phyloP scores from a whole-genome alignment of 2,888 invertebrate genomes.

The Autographa pulchrina region DNA sequence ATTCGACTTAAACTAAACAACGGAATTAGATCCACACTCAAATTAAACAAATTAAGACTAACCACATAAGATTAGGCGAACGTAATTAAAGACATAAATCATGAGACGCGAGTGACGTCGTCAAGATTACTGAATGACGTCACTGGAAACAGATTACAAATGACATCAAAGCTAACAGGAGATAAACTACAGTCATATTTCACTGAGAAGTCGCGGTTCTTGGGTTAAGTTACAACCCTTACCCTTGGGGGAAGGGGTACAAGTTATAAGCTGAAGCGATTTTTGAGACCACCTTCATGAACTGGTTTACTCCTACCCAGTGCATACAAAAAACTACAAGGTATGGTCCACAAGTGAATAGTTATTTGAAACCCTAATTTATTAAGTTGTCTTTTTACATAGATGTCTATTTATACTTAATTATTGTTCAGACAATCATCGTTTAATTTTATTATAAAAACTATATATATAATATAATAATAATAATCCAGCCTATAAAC shows the following conservation, averaged over 20 bases:
- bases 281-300: neutral
- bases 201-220: constrained; percentile 69
- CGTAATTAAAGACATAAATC: constrained; percentile 46
- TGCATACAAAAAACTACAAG: neutral
- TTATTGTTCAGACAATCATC: no score
- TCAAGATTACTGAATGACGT: constrained; percentile 63
- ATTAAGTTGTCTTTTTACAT: no score
- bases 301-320: neutral
- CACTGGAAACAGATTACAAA: constrained; percentile 62
- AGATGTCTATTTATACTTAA: no score
- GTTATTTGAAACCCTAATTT: no score
- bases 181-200: constrained; percentile 73
- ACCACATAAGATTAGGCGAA: constrained; percentile 26
- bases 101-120: constrained; percentile 33
- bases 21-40: constrained; percentile 4
- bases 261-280: constrained; percentile 21
- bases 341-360: no score
- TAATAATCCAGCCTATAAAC: no score
- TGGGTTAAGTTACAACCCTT: constrained; percentile 67
- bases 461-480: no score
- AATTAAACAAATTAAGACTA: constrained; percentile 14
- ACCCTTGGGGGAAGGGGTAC: constrained; percentile 40
- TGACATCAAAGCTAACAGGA: constrained; percentile 66
- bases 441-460: no score
- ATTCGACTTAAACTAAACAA: neutral